Evolutionary conservation across 2,797 vertebrate genomes (phyloP), one percentile per base, ranked within the genome.

Genomic region (Sebastiscus tertius): DNA sequence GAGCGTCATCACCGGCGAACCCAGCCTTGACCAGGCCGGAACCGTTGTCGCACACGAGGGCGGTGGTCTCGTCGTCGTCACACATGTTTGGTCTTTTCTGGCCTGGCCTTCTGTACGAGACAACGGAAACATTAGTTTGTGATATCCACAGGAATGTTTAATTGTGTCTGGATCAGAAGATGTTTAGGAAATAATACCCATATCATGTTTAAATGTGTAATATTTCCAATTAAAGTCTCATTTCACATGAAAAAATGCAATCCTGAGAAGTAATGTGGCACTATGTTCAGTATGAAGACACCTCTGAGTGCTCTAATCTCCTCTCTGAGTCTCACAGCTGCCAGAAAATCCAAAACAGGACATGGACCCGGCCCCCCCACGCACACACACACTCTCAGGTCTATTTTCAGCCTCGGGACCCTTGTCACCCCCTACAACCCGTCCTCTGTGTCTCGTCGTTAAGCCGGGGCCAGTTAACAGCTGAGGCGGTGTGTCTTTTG

Each of bases 11-110:
- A 13, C 98, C 98, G n/a, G 98, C 98, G 1, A 99, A 99, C 10
- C 98, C 98, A 67, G 98, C 98, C 95, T 99, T 99, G 92, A 98
- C 98, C 92, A 99, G 96, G 90, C 97, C 98, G 11, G 98, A 99
- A 87, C 97, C 97, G 1, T 99, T 99, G 96, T 99, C 98, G 16
- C 97, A 98, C 90, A 99, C 97, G 0, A 98, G 94, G 27, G 98
- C 97, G 88, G 96, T 97, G 1, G 98, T 99, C 90, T 97, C 98
- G n/a, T 99, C 98, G 87, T 99, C 98, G 93, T 99, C 98, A 62
- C 98, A 99, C 98, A 99, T 99, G 91, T 89, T 91, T 96, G 91
- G 72, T 94, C 78, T 90, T 82, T 88, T 88, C 24, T 81, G 49
- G 82, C 42, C 75, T 94, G 94, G 95, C 93, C 95, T 96, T 88